Evolutionary conservation across 2,888 invertebrate genomes (phyloP), one percentile per base, ranked within the genome.

Genomic region (Sialis lutaria): DNA sequence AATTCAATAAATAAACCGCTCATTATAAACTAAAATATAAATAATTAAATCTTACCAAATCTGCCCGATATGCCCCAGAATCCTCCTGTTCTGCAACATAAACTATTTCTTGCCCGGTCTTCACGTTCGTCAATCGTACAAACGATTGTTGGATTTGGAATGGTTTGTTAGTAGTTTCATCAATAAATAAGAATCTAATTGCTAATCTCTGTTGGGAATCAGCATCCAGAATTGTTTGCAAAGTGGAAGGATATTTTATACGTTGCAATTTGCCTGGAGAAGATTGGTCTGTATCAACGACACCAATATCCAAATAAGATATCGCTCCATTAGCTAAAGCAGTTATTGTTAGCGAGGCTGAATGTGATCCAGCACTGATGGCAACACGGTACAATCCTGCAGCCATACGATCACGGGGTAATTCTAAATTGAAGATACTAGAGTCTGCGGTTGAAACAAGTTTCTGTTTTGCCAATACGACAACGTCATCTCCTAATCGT

Each of bases 71-170:
- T 0, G 77, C 67, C 58, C 79, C 78, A 45, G 72, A 67, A 51
- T 68, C 68, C 60, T 93, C 93, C 5, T 83, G 81, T 61, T 96
- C 95, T 1, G 95, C 90, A 5, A 97, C 86, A 63, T 91, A 96
- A 56, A 93, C 81, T 44, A 92, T 85, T 69, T 97, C 97, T 50
- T 81, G 78, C n/a, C 74, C 69, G 0, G 72, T 72, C 46, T 70
- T 68, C 10, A 67, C 66, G 55, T 84, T 76, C 37, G 75, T 74
- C 41, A 95, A 72, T 44, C 86, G 75, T 31, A 93, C 77, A 64
- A 95, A 95, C 0, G 88, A 86, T 65, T 92, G 90, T 62, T 89
- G 88, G 41, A 87, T 83, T 35, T 74, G 65, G 59, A 90, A 77
- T 0, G 82, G 64, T 59, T 82, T 78, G 53, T 70, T 72, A 10